A percentile compares a stretch with the other conserved stretches of the same genome.
These are phyloP conservation scores for Dioctria linearis DNA, from an alignment of 2,888 invertebrate species.

Conservation along the genomic window DNA sequence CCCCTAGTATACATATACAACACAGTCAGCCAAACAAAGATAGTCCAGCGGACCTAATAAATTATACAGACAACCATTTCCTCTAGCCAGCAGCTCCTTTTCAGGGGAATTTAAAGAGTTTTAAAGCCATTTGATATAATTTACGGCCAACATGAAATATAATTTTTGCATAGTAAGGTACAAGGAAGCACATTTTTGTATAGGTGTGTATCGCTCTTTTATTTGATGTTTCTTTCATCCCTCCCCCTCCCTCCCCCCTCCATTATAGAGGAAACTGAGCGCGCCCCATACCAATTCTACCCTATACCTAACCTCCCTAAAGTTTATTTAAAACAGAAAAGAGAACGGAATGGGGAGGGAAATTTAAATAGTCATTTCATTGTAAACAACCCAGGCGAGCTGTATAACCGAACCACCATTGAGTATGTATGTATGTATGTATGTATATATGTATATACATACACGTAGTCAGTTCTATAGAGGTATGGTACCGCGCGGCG, in stretches of 20 bases:
- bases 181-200: constrained; percentile 48
- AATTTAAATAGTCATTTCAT: constrained; percentile 52
- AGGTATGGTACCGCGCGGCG: too few relatives aligned
- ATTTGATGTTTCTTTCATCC: constrained; percentile 26
- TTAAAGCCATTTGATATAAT: constrained; percentile 46
- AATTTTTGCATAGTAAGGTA: constrained; percentile 48
- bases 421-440: too few relatives aligned
- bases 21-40: constrained; percentile 40
- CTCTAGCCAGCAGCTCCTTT: constrained; percentile 28
- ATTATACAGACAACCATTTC: constrained; percentile 48
- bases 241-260: background rate
- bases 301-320: constrained; percentile 14
- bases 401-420: constrained; percentile 7
- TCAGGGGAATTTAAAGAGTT: constrained; percentile 42
- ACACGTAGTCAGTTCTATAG: background rate
- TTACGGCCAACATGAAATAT: constrained; percentile 38
- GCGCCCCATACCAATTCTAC: background rate
- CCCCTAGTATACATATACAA: too few relatives aligned
- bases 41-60: constrained; percentile 31
- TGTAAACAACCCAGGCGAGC: constrained; percentile 48
- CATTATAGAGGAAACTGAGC: background rate
- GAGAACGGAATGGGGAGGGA: constrained; percentile 26
- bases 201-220: constrained; percentile 41
- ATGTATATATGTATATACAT: background rate
- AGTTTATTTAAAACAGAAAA: constrained; percentile 49